A percentile compares a stretch with the other conserved stretches of the same genome.
phyloP scores from a whole-genome alignment of 2,113 vertebrate species.

The Clinocottus analis region DNA sequence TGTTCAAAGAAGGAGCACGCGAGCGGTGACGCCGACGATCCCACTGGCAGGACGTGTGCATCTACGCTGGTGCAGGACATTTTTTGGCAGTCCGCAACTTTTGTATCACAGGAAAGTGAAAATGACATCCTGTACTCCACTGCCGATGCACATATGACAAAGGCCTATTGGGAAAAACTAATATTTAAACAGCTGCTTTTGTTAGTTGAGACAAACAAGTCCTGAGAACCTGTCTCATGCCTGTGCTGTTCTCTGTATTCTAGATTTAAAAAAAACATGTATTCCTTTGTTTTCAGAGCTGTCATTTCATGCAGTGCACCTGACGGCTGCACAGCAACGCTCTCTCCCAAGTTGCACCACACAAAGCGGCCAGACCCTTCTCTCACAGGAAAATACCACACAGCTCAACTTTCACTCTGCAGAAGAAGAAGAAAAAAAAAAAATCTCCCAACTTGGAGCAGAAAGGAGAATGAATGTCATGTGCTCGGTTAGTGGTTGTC shows the following conservation, averaged over 20 bases:
- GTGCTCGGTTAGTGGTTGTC: slow-evolving; percentile 4
- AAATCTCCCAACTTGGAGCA: neutral
- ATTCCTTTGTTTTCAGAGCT: slow-evolving; percentile 13
- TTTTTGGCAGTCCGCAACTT: neutral
- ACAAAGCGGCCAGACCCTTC: slow-evolving; percentile 38
- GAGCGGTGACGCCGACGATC: slow-evolving; percentile 33
- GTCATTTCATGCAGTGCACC: slow-evolving; percentile 54
- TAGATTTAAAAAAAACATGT: slow-evolving; percentile 1
- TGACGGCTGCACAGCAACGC: slow-evolving; percentile 36
- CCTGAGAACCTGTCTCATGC: neutral
- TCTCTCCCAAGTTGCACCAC: slow-evolving; percentile 31
- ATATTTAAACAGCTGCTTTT: neutral
- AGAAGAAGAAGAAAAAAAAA: neutral
- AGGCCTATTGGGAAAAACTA: neutral
- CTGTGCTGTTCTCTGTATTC: neutral
- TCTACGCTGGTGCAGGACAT: slow-evolving; percentile 1
- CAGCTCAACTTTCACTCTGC: slow-evolving; percentile 42
- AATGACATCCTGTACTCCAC: neutral
- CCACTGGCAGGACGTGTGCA: slow-evolving; percentile 5
- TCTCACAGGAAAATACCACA: slow-evolving; percentile 16
- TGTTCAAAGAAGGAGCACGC: slow-evolving; percentile 51
- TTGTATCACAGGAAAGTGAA: neutral
- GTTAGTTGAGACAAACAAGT: slow-evolving; percentile 2
- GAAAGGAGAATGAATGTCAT: neutral
- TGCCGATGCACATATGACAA: neutral